Percentiles rank a stretch among this genome's conserved stretches.
phyloP scores from a whole-genome alignment of 2,797 vertebrate genomes.

The Momotus momota region DNA sequence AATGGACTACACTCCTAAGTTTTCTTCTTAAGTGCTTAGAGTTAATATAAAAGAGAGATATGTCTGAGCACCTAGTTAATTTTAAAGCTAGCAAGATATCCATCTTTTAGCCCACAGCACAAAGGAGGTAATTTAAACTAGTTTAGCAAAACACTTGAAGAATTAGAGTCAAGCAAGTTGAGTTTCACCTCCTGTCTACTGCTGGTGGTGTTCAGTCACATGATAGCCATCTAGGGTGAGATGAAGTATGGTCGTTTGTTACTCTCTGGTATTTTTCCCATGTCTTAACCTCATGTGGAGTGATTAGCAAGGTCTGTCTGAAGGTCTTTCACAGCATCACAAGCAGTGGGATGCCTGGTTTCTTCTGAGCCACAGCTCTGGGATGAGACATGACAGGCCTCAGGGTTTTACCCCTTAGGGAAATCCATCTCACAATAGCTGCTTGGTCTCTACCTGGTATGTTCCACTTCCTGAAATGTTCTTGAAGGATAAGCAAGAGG shows the following conservation, averaged over 20 bases:
- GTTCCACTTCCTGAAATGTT: not conserved
- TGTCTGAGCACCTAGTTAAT: not conserved
- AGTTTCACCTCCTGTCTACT: not conserved
- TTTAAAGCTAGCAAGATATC: not conserved
- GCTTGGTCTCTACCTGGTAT: not conserved
- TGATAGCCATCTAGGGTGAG: not conserved
- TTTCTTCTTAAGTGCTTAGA: not conserved
- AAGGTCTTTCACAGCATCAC: fast-evolving
- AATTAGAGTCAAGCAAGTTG: not conserved
- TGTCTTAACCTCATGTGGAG: not conserved
- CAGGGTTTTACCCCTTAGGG: not conserved
- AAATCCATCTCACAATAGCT: not conserved
- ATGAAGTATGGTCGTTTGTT: not conserved
- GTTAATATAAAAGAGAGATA: not conserved
- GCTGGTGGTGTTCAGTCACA: not conserved
- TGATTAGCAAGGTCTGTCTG: not conserved
- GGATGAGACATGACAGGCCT: not conserved
- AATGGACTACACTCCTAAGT: not conserved
- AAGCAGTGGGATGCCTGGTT: not conserved
- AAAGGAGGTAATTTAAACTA: not conserved
- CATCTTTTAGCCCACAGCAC: not conserved
- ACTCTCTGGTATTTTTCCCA: not conserved
- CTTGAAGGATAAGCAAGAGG: not conserved
- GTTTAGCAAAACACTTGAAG: not conserved
- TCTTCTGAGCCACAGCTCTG: not conserved